Conservation (phyloP, 2,797 vertebrate species). For the Macrochelys suwanniensis region DNA sequence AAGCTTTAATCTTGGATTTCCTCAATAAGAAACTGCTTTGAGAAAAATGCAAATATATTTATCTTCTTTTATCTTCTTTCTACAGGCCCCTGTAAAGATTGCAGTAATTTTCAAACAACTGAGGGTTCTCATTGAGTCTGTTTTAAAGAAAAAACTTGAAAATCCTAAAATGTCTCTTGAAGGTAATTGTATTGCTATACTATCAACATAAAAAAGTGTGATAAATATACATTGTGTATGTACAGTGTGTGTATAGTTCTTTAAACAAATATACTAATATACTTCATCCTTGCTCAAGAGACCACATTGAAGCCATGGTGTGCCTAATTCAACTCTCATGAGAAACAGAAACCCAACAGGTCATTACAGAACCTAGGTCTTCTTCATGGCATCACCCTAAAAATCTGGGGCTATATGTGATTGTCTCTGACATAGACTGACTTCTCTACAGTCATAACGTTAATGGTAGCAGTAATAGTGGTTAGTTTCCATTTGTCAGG, state of each 20-base stretch:
- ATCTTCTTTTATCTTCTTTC: conserved; percentile 10
- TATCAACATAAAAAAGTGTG: not conserved
- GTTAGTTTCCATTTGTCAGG: not conserved
- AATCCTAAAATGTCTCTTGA: conserved; percentile 95
- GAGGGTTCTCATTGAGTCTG: conserved; percentile 92
- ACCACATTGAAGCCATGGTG: not conserved
- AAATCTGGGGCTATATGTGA: not conserved
- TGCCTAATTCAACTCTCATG: not conserved
- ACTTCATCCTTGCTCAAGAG: not conserved
- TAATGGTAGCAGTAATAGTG: not conserved
- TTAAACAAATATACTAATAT: not conserved
- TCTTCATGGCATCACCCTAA: not conserved
- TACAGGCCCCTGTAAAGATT: conserved; percentile 95
- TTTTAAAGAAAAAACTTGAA: conserved; percentile 94
- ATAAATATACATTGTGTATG: not conserved
- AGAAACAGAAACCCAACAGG: not conserved
- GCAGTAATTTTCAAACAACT: conserved; percentile 98
- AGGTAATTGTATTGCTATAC: conserved; percentile 83
- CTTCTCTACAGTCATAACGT: not conserved
- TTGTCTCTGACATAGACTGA: not conserved
- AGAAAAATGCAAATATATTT: not conserved
- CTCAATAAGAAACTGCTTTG: not conserved
- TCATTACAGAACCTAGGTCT: not conserved
- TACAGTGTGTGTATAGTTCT: not conserved
- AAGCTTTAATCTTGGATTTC: not conserved